Conservation (phyloP, 2,888 invertebrate species). For the Zygogramma bicolorata region DNA sequence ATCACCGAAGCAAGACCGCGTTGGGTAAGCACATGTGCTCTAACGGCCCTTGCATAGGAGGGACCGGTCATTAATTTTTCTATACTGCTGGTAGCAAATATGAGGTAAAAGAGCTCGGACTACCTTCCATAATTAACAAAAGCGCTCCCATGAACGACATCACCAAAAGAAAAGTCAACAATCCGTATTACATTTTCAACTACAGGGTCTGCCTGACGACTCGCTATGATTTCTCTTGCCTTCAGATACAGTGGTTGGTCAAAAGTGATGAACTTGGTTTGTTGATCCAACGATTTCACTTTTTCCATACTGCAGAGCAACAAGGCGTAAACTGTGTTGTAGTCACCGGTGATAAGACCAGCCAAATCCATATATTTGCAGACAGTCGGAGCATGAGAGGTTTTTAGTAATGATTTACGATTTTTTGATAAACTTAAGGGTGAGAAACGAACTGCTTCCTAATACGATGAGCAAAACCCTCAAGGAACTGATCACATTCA, state of each 20-base stretch:
- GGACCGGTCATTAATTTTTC: constrained; percentile 8
- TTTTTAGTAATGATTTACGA: too few species aligned
- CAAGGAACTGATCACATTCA: too few species aligned
- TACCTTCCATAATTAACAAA: constrained; percentile 14
- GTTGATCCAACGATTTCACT: constrained; percentile 7
- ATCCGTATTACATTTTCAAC: neutral
- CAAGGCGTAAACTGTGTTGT: neutral
- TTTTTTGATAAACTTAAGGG: too few species aligned
- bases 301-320: constrained; percentile 14
- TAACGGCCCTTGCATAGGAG: constrained; percentile 7
- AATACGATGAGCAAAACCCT: too few species aligned
- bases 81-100: constrained; percentile 9
- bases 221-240: too few species aligned
- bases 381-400: too few species aligned
- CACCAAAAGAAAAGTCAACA: constrained; percentile 21
- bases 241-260: constrained; percentile 2
- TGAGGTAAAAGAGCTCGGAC: constrained; percentile 8
- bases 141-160: constrained; percentile 26
- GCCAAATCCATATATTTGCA: too few species aligned
- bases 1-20: neutral
- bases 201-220: too few species aligned
- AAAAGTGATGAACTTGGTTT: constrained; percentile 21
- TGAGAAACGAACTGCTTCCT: too few species aligned
- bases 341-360: too few species aligned
- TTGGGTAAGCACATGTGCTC: constrained; percentile 2